These are phyloP conservation scores for Pterois miles DNA, from an alignment of 2,797 vertebrate genomes.

Conservation along the genomic window DNA sequence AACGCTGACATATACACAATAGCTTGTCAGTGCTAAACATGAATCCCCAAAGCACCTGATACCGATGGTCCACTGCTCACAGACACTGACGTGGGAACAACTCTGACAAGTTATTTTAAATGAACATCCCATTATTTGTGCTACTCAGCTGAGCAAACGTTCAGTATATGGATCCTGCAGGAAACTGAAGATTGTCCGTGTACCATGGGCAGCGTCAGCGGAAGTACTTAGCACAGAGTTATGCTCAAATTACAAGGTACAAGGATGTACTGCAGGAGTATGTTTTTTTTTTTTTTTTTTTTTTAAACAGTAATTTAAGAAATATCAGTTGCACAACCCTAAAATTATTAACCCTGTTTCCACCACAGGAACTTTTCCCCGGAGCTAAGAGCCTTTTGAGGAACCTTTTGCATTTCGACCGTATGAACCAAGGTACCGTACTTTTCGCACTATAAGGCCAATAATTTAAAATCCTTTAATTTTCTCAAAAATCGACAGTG, in stretches of 20 bases:
- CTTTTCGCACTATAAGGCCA: no score
- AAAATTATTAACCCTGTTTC: background rate
- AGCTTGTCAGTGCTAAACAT: slow-evolving; percentile 1
- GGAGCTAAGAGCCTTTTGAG: no score
- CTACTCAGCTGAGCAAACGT: background rate
- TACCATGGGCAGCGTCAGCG: background rate
- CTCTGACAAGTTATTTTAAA: background rate
- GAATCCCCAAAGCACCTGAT: slow-evolving; percentile 3
- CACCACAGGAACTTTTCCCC: no score
- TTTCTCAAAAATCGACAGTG: no score
- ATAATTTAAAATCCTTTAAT: no score
- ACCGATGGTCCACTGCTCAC: background rate
- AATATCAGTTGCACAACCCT: background rate
- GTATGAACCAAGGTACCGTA: no score
- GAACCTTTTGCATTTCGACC: no score
- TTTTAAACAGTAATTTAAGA: background rate
- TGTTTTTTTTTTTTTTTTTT: no score
- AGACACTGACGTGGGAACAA: background rate
- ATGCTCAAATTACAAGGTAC: background rate
- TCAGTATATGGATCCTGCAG: background rate
- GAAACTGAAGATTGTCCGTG: no score
- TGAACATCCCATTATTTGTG: background rate
- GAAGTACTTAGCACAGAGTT: background rate
- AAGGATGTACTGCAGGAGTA: background rate
- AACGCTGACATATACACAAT: background rate